A percentile compares a stretch with the other conserved stretches of the same genome.
phyloP scores from a whole-genome alignment of 2,797 vertebrate genomes.

The Chromobotia macracanthus region DNA sequence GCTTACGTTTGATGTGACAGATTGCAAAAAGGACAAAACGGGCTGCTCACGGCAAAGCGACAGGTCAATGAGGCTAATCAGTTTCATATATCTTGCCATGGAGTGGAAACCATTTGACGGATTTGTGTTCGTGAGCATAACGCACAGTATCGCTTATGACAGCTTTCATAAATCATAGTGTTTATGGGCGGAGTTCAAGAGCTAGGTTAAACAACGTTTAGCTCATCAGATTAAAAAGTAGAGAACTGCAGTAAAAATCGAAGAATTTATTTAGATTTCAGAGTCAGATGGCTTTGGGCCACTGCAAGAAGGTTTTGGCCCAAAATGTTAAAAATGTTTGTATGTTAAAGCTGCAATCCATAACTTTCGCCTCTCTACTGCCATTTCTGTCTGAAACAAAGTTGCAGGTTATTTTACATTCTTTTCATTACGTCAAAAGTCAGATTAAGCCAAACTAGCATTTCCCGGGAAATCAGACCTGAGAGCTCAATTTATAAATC shows the following conservation, averaged over 20 bases:
- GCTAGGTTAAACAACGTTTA: constrained; percentile 48
- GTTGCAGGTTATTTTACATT: too few relatives aligned
- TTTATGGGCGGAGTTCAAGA: constrained; percentile 48
- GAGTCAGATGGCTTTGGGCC: not conserved
- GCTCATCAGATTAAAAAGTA: constrained; percentile 42
- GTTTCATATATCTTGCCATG: constrained; percentile 43
- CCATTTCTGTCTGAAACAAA: too few relatives aligned
- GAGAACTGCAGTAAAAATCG: constrained; percentile 2
- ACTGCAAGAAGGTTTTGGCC: not conserved
- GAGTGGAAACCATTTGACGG: constrained; percentile 38
- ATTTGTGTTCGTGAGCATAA: constrained; percentile 52
- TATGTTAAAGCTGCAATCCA: too few relatives aligned
- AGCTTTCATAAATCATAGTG: constrained; percentile 51
- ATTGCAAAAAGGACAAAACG: constrained; percentile 69
- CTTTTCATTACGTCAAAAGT: too few relatives aligned
- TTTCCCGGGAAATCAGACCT: too few relatives aligned
- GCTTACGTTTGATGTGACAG: constrained; percentile 66
- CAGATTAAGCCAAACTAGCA: too few relatives aligned
- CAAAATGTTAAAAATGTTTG: too few relatives aligned
- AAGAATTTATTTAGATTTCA: constrained; percentile 1
- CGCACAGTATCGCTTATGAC: constrained; percentile 34
- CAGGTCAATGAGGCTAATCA: constrained; percentile 55
- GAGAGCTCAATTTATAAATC: too few relatives aligned
- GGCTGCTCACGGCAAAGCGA: constrained; percentile 38
- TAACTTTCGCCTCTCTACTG: too few relatives aligned